Evolutionary conservation across 2,888 invertebrate species (phyloP).

Genomic region (Eilema depressum): DNA sequence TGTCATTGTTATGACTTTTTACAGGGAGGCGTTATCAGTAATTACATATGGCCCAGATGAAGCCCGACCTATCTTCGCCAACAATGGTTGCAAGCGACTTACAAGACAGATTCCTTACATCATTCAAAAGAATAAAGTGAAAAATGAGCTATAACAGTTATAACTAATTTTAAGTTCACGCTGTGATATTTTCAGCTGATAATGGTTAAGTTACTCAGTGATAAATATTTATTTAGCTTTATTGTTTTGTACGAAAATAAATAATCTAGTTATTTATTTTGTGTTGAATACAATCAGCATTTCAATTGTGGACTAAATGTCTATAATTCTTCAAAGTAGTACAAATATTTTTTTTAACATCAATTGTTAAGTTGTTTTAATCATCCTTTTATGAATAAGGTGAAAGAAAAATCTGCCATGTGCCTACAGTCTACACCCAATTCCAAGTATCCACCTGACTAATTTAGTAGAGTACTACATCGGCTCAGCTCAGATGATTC

Average conservation of each 20-base stretch:
- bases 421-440: not conserved
- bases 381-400: not conserved
- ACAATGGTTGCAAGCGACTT: slow-evolving; percentile 96
- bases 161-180: slow-evolving; percentile 29
- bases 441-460: not conserved
- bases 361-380: not conserved
- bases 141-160: slow-evolving; percentile 54
- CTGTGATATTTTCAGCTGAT: slow-evolving; percentile 52
- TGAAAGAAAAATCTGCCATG: not conserved
- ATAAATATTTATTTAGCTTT: slow-evolving; percentile 41
- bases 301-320: not conserved
- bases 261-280: slow-evolving; percentile 17
- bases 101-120: slow-evolving; percentile 91
- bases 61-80: slow-evolving; percentile 91
- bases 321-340: not conserved
- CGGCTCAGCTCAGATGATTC: too few relatives aligned
- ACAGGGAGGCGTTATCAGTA: slow-evolving; percentile 88
- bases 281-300: not conserved
- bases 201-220: slow-evolving; percentile 31
- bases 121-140: slow-evolving; percentile 74
- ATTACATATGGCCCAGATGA: slow-evolving; percentile 93
- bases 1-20: slow-evolving; percentile 45
- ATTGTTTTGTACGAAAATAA: slow-evolving; percentile 40
- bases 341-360: not conserved
- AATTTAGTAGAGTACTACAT: too few relatives aligned